A percentile compares a stretch with the other conserved stretches of the same genome.
phyloP scores from a whole-genome alignment of 2,113 vertebrate genomes.

The Pungitius pungitius region DNA sequence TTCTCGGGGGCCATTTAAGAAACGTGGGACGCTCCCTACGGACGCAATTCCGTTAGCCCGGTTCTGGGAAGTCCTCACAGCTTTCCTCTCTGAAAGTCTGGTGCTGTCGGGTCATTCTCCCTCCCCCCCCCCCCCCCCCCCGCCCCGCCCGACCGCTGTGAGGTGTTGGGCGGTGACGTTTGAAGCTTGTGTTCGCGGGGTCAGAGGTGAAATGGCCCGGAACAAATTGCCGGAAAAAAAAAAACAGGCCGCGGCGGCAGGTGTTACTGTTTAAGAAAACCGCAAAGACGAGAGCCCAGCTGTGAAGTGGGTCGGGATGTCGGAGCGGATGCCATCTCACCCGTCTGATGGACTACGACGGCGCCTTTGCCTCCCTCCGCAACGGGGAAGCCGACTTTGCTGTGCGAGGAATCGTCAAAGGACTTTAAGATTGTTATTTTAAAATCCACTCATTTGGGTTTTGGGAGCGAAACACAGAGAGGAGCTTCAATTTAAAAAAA shows the following conservation, averaged over 20 bases:
- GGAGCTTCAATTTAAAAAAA: not conserved
- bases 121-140: too few relatives aligned
- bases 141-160: conserved; percentile 6
- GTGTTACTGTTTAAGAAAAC: conserved; percentile 71
- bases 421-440: not conserved
- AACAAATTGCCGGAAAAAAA: conserved; percentile 59
- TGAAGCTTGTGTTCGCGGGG: conserved; percentile 70
- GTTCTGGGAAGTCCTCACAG: conserved; percentile 63
- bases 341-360: conserved; percentile 6
- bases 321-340: conserved; percentile 39
- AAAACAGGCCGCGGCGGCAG: conserved; percentile 63
- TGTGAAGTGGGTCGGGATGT: conserved; percentile 45
- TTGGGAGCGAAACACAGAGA: not conserved
- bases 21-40: conserved; percentile 39
- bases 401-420: not conserved
- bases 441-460: not conserved
- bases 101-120: conserved; percentile 61
- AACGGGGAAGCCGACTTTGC: not conserved
- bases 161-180: conserved; percentile 57
- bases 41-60: conserved; percentile 49
- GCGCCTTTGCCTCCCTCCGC: not conserved
- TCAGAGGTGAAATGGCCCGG: conserved; percentile 71
- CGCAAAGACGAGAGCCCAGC: conserved; percentile 46
- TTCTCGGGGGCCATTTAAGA: conserved; percentile 16
- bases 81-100: conserved; percentile 50